phyloP scores from a whole-genome alignment of 2,113 vertebrate genomes.

The Thomomys bottae region DNA sequence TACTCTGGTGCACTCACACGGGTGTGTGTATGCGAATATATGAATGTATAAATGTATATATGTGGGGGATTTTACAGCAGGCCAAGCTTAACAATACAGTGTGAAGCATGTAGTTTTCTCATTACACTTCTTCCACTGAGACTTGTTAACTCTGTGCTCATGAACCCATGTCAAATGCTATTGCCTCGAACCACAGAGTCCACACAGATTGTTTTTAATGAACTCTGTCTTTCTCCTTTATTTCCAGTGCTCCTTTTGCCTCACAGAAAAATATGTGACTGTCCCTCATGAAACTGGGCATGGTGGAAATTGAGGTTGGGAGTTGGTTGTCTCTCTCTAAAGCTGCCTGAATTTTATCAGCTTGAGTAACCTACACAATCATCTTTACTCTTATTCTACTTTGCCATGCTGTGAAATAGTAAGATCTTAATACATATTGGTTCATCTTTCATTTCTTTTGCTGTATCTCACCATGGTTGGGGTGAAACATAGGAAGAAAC shows the following conservation, averaged over 20 bases:
- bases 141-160: background rate
- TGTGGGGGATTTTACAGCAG: background rate
- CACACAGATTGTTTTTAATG: background rate
- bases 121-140: background rate
- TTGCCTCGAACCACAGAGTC: background rate
- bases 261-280: background rate
- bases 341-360: background rate
- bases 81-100: background rate
- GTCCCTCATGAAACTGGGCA: rapidly evolving
- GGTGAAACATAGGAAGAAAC: rapidly evolving
- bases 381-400: background rate
- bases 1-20: too few relatives aligned
- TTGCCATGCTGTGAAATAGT: background rate
- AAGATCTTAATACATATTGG: background rate
- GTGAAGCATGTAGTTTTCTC: background rate
- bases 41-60: too few relatives aligned
- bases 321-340: background rate
- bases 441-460: background rate
- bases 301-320: rapidly evolving
- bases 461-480: too few relatives aligned
- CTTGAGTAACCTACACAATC: background rate
- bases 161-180: background rate
- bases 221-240: background rate
- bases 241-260: background rate
- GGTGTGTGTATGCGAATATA: too few relatives aligned